Evolutionary conservation across 2,888 invertebrate species (phyloP).

Genomic region (Ypsolopha scabrella): DNA sequence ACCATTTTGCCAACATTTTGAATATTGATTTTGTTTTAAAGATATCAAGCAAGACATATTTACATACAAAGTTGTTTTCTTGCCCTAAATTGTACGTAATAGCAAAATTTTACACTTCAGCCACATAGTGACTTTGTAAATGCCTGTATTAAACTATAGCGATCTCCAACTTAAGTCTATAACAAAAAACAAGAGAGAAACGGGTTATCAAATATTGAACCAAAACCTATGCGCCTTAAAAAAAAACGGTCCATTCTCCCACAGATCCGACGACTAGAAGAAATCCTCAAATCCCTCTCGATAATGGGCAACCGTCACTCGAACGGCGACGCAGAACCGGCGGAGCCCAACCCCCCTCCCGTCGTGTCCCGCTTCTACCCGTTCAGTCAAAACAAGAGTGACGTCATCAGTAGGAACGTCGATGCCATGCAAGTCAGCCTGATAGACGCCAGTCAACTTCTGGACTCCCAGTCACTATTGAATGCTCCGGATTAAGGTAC

Average conservation of each 20-base stretch:
- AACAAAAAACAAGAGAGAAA: no score
- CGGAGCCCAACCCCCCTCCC: slow-evolving; percentile 11
- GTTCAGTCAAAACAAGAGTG: slow-evolving; percentile 35
- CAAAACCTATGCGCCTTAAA: no score
- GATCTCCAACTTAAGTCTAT: no score
- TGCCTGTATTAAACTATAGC: no score
- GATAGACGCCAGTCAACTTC: slow-evolving; percentile 71
- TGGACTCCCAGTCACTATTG: slow-evolving; percentile 78
- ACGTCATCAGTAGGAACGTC: slow-evolving; percentile 17
- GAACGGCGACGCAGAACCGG: slow-evolving; percentile 17
- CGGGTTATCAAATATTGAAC: no score
- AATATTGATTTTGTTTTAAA: no score
- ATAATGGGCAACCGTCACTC: slow-evolving; percentile 35
- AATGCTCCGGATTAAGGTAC: slow-evolving; percentile 75
- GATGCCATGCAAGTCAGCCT: slow-evolving; percentile 70
- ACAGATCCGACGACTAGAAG: slow-evolving; percentile 50
- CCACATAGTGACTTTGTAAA: no score
- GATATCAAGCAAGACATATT: no score
- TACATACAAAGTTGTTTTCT: no score
- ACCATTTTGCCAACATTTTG: no score
- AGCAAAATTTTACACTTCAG: no score
- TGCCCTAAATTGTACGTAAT: no score
- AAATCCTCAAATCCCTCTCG: slow-evolving; percentile 41
- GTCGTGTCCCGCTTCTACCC: slow-evolving; percentile 54
- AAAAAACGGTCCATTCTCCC: not conserved